These are phyloP conservation scores for Enteromius anoplus DNA, from an alignment of 2,797 vertebrate genomes.

Conservation along the genomic window DNA sequence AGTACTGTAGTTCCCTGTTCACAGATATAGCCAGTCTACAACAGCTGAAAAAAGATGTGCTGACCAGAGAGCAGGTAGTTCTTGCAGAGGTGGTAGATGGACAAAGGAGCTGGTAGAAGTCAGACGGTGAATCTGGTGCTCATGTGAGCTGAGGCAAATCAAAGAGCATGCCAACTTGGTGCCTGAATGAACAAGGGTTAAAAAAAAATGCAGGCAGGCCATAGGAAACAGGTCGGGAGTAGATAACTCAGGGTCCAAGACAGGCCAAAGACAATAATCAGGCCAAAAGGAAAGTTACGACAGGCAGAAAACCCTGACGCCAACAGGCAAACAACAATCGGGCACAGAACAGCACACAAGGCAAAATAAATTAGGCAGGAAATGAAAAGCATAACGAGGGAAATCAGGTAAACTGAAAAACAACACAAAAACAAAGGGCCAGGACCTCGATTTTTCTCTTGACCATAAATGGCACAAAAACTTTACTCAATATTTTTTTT, in stretches of 20 bases:
- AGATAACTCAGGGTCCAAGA: background rate
- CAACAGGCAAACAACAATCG: background rate
- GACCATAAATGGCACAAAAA: background rate
- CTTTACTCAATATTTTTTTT: background rate
- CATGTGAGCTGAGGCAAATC: background rate
- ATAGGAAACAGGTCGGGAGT: background rate
- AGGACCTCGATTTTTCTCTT: background rate
- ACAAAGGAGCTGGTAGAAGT: background rate
- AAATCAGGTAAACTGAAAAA: background rate
- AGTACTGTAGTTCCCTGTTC: background rate
- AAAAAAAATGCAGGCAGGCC: background rate
- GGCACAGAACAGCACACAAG: background rate
- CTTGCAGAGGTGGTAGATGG: background rate
- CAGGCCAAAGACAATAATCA: background rate
- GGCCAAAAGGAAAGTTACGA: background rate
- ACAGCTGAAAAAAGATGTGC: background rate
- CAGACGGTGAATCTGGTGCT: background rate
- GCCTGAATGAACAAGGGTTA: background rate
- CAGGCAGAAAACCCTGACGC: background rate
- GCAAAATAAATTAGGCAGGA: background rate
- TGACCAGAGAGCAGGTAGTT: background rate
- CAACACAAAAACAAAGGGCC: background rate
- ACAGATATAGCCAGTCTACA: background rate
- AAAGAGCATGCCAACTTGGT: background rate
- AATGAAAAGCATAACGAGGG: background rate